Conservation (phyloP, 2,797 vertebrate species). For the Sebastes itinus region DNA sequence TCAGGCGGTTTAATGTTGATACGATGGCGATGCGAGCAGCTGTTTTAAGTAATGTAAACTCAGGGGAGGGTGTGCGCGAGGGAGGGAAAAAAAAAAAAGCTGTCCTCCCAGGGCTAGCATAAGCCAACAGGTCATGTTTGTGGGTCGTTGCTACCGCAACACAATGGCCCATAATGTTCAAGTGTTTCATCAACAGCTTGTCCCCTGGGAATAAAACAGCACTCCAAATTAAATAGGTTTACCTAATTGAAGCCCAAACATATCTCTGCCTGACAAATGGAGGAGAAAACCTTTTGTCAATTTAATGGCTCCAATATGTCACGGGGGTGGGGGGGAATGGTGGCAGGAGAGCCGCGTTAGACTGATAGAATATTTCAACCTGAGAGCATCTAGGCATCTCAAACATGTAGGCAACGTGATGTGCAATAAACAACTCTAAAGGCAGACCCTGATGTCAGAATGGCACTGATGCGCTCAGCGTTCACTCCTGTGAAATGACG, state of each 20-base stretch:
- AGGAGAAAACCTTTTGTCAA: conserved; percentile 50
- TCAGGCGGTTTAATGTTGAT: conserved; percentile 8
- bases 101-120: conserved; percentile 33
- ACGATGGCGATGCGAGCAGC: not conserved
- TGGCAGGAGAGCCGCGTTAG: not conserved
- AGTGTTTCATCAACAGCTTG: conserved; percentile 49
- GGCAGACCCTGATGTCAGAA: conserved; percentile 64
- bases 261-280: conserved; percentile 59
- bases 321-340: not conserved
- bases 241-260: conserved; percentile 50
- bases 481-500: conserved; percentile 39
- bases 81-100: not conserved
- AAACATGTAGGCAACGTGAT: conserved; percentile 43
- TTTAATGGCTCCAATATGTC: conserved; percentile 60
- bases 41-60: not conserved
- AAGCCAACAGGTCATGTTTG: conserved; percentile 30
- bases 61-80: too few species aligned
- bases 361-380: conserved; percentile 38
- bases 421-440: conserved; percentile 69
- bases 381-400: conserved; percentile 17
- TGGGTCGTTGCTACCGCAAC: conserved; percentile 47
- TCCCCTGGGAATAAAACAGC: conserved; percentile 41
- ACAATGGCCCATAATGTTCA: conserved; percentile 25
- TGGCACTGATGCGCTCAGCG: conserved; percentile 65
- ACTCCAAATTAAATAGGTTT: conserved; percentile 40